Evolutionary conservation across 2,113 vertebrate species (phyloP), one percentile per base, ranked within the genome.

Genomic region (Cnemophilus loriae): DNA sequence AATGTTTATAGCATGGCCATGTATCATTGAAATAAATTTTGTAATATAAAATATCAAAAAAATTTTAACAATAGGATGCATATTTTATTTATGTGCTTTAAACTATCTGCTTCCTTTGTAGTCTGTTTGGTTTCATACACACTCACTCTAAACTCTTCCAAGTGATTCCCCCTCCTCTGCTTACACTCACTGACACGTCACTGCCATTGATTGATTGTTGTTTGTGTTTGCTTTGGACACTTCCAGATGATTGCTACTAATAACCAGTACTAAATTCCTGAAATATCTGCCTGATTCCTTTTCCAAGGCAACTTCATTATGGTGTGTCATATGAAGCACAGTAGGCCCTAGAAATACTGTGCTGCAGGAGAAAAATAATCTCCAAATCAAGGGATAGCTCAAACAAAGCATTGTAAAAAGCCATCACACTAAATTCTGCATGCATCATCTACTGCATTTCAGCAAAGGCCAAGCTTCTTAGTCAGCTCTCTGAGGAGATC

Each of bases 191-290:
- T 84, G 82, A 74, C 80, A 91, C 18, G 10, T 70, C 87, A 74
- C 33, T 63, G 83, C 87, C 93, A 83, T 14, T 92, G 82, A 94
- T 39, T 78, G 92, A 94, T 94, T 67, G 83, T 76, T 92, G 85
- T 81, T 97, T 95, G 82, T 95, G 90, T 96, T 97, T 97, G 70
- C 47, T 96, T 95, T 96, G 79, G 92, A 92, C 76, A 68, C 82
- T 93, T 96, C 73, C 88, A 94, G 76, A 95, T 95, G 92, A 96
- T 91, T 86, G 95, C 94, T 93, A 88, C 94, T 95, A 95, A 95
- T 95, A 93, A 93, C 73, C 80, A 92, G 93, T 23, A 88, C 93
- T 71, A 63, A 92, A 96, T 96, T 96, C 95, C 90, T 96, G 86
- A 92, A 81, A 96, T 96, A 96, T 80, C 83, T 96, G 75, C 87